Conservation (phyloP, 2,797 vertebrate species). For the Enteromius thamalakanensis region DNA sequence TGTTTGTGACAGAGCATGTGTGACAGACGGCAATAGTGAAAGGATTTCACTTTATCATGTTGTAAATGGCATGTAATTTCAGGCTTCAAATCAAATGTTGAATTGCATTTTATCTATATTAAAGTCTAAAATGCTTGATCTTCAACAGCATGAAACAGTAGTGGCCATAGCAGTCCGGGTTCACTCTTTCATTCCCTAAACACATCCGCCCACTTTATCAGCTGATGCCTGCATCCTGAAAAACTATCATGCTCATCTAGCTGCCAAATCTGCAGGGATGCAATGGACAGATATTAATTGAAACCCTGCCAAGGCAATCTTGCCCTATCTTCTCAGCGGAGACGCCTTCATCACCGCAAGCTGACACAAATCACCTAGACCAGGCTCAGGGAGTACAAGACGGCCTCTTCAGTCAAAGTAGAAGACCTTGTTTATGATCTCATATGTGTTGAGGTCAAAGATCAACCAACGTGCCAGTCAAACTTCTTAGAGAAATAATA, state of each 20-base stretch:
- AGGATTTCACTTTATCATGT: background rate
- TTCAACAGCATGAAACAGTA: background rate
- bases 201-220: constrained; percentile 21
- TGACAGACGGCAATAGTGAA: background rate
- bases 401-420: constrained; percentile 33
- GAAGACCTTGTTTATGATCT: constrained; percentile 30
- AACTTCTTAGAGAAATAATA: constrained; percentile 19
- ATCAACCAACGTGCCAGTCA: constrained; percentile 15
- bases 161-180: background rate
- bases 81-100: background rate
- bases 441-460: constrained; percentile 26
- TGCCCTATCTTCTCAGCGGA: constrained; percentile 23
- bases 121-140: background rate
- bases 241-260: constrained; percentile 33
- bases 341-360: constrained; percentile 25
- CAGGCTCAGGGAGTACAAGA: constrained; percentile 3
- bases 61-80: background rate
- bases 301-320: constrained; percentile 44
- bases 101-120: background rate
- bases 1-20: background rate
- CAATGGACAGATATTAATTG: constrained; percentile 47
- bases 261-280: constrained; percentile 36
- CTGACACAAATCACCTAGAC: constrained; percentile 46
- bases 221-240: constrained; percentile 36
- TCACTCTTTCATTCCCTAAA: constrained; percentile 32